A percentile compares a stretch with the other conserved stretches of the same genome.
These are phyloP conservation scores for Phenacoccus solenopsis DNA, from an alignment of 1,140 invertebrate species.

Conservation along the genomic window DNA sequence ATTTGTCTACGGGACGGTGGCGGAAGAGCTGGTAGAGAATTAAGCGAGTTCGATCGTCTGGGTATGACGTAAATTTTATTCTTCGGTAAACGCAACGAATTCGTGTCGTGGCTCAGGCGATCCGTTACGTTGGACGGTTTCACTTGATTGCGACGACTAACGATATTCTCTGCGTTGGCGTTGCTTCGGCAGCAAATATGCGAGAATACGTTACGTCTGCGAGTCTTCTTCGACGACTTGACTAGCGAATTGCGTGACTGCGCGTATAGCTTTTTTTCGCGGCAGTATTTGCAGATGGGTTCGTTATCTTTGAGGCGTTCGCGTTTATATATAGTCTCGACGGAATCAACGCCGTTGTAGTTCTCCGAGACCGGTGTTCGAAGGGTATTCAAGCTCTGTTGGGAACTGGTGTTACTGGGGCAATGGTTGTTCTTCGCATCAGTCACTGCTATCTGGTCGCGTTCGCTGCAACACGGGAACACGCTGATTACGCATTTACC, in stretches of 20 bases:
- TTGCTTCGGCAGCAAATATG: not conserved
- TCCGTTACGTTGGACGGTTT: conserved; percentile 12
- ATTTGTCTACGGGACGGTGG: conserved; percentile 37
- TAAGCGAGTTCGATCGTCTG: conserved; percentile 20
- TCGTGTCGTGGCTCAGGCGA: not conserved
- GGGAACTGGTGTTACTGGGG: not conserved
- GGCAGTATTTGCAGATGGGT: not conserved
- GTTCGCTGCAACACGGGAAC: not conserved
- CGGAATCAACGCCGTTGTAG: not conserved
- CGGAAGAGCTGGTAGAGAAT: conserved; percentile 36
- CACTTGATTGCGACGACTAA: conserved; percentile 20
- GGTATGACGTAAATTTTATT: conserved; percentile 22
- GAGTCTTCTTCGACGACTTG: not conserved
- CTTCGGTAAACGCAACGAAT: not conserved
- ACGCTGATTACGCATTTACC: not conserved
- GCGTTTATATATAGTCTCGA: not conserved
- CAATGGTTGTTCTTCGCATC: not conserved
- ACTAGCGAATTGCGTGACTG: not conserved
- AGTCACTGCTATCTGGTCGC: not conserved
- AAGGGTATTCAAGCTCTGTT: not conserved
- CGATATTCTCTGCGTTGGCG: not conserved
- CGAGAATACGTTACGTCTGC: not conserved
- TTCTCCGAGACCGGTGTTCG: not conserved
- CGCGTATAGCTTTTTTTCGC: not conserved
- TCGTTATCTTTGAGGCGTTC: not conserved